These are phyloP conservation scores for Conger conger DNA, from an alignment of 2,113 vertebrate genomes.

Conservation along the genomic window DNA sequence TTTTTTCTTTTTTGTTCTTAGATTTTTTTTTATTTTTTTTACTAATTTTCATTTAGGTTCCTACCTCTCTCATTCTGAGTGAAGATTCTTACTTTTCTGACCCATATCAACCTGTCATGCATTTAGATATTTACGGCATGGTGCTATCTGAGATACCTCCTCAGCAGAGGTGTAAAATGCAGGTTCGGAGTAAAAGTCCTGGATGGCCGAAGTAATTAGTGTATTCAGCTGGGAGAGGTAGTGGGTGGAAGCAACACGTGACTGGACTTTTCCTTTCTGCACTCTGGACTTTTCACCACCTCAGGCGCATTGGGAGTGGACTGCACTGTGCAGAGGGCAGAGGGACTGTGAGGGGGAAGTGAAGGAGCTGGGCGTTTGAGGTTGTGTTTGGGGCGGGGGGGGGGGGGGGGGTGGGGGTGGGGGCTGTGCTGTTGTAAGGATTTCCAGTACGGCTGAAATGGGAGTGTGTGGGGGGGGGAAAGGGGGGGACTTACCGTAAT, in stretches of 20 bases:
- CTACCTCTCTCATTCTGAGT: neutral
- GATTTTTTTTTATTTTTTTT: neutral
- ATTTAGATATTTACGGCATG: constrained; percentile 59
- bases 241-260: too few species aligned
- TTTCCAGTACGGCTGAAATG: constrained; percentile 62
- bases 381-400: neutral
- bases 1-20: constrained; percentile 30
- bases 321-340: constrained; percentile 26
- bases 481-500: constrained; percentile 39
- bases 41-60: constrained; percentile 17
- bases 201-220: too few species aligned
- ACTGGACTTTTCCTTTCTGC: too few species aligned
- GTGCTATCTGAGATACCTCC: constrained; percentile 65
- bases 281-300: too few species aligned
- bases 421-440: constrained; percentile 45
- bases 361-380: constrained; percentile 26
- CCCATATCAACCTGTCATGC: constrained; percentile 52
- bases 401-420: neutral
- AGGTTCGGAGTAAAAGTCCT: too few species aligned
- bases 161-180: too few species aligned
- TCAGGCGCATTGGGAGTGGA: constrained; percentile 49
- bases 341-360: neutral
- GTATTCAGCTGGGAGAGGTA: too few species aligned
- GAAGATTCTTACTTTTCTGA: constrained; percentile 53
- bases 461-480: constrained; percentile 38